Base-by-base conservation (phyloP, 2,888 invertebrate genomes). In the Oscheius onirici region DNA sequence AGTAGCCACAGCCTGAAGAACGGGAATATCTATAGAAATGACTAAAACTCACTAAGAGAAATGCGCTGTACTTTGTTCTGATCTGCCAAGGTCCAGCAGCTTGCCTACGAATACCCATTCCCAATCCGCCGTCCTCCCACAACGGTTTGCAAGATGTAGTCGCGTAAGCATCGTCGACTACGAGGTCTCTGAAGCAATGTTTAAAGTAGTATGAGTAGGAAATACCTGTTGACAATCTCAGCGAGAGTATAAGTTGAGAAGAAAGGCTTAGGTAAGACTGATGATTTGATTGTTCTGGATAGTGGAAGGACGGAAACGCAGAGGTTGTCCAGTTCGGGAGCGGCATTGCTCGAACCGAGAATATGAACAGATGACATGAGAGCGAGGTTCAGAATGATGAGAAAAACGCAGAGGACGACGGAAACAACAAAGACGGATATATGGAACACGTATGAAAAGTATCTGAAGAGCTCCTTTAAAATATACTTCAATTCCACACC, bases 341-440 rank as follows among this genome's bases (percentile, higher is more conserved):
- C 84, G 41, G 85, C 73, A 10, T 70, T 73, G 52, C 84, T 84
- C 3, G 83, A 78, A 0, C 87, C 85, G 3, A 85, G 43, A 0
- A 81, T 75, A 41, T 86, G 86, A 8, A 85, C 83, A 8, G 86
- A 86, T 1, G 79, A 77, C 2, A 86, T 61, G 0, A 87, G 70
- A 3, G 81, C 69, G 0, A 83, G 58, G 58, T 86, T 86, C 46
- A 82, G 61, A 3, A 69, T 68, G 58, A 86, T 76, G 0, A 86
- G 69, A 41, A 71, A 24, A 3, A 66, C 28, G 11, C 76, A 77
- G 15, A 73, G 46, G 20, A 77, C 8, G 3, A 84, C 26, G 1
- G 86, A 86, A 20, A 83, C 74, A 15, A 74, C 69, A 63, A 87
- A 79, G 52, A 84, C 70, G 20, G 69, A 65, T 46, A 84, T 84